Percentiles rank a stretch among this genome's conserved stretches.
Conservation (phyloP, 2,797 vertebrate species). For the Dallia pectoralis region DNA sequence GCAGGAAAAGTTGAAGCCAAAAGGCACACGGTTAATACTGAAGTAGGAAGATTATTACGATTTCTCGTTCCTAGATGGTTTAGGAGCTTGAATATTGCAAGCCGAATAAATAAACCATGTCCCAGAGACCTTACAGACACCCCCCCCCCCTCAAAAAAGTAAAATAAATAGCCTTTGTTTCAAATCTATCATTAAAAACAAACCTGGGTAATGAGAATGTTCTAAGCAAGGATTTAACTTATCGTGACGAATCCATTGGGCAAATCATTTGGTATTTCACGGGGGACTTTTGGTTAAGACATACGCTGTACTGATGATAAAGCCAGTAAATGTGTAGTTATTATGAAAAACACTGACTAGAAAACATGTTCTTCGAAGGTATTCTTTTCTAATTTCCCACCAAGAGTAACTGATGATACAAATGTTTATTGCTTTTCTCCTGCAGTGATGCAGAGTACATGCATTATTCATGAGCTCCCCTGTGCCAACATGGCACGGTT, state of each 20-base stretch:
- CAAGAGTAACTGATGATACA: slow-evolving; percentile 1
- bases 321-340: slow-evolving; percentile 6
- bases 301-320: not conserved
- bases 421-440: slow-evolving; percentile 24
- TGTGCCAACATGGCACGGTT: not conserved
- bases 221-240: not conserved
- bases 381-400: slow-evolving; percentile 8
- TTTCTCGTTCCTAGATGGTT: slow-evolving; percentile 10
- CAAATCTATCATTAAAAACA: not conserved
- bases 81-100: slow-evolving; percentile 44
- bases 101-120: slow-evolving; percentile 50
- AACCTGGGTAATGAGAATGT: slow-evolving; percentile 13
- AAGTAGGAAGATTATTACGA: slow-evolving; percentile 6
- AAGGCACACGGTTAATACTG: not conserved
- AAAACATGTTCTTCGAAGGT: slow-evolving; percentile 3
- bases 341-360: slow-evolving; percentile 12
- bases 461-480: slow-evolving; percentile 25
- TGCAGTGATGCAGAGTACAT: slow-evolving; percentile 8
- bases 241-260: not conserved
- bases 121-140: slow-evolving; percentile 19
- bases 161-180: not conserved
- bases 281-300: slow-evolving; percentile 1
- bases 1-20: not conserved
- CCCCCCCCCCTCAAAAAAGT: too few species aligned
- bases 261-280: not conserved